phyloP scores from a whole-genome alignment of 2,888 invertebrate species.

The Alsophila aescularia region DNA sequence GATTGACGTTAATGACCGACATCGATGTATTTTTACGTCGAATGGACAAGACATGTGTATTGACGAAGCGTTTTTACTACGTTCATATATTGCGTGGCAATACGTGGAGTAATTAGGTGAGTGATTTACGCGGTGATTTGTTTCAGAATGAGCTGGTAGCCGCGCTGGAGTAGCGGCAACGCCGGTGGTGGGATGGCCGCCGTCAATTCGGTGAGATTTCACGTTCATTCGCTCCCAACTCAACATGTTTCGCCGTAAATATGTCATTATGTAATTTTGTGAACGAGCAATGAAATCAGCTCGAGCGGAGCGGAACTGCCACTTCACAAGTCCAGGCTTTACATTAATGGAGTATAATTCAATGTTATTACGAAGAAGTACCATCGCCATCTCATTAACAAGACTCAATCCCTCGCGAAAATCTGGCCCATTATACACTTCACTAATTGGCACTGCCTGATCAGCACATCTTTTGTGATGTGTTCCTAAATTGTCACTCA shows the following conservation, averaged over 20 bases:
- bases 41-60: slow-evolving; percentile 27
- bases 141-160: slow-evolving; percentile 74
- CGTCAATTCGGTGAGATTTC: slow-evolving; percentile 86
- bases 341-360: slow-evolving; percentile 53
- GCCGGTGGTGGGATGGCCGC: slow-evolving; percentile 85
- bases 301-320: slow-evolving; percentile 37
- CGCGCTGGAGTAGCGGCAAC: slow-evolving; percentile 48
- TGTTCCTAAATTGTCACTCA: slow-evolving; percentile 26
- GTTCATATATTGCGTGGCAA: slow-evolving; percentile 13
- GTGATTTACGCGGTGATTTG: slow-evolving; percentile 49
- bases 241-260: slow-evolving; percentile 27
- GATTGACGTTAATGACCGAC: slow-evolving; percentile 53
- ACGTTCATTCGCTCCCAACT: slow-evolving; percentile 21
- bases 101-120: slow-evolving; percentile 34
- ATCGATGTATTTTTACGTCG: slow-evolving; percentile 40
- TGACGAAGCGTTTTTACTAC: slow-evolving; percentile 29
- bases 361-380: slow-evolving; percentile 50
- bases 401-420: slow-evolving; percentile 58
- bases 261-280: slow-evolving; percentile 22
- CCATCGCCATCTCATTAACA: slow-evolving; percentile 55
- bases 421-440: slow-evolving; percentile 55
- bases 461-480: slow-evolving; percentile 41
- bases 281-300: slow-evolving; percentile 33
- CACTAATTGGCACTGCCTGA: slow-evolving; percentile 67
- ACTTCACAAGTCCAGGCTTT: slow-evolving; percentile 44